phyloP scores from a whole-genome alignment of 92 coral and sea anemone genomes.

The Porites cylindrica region DNA sequence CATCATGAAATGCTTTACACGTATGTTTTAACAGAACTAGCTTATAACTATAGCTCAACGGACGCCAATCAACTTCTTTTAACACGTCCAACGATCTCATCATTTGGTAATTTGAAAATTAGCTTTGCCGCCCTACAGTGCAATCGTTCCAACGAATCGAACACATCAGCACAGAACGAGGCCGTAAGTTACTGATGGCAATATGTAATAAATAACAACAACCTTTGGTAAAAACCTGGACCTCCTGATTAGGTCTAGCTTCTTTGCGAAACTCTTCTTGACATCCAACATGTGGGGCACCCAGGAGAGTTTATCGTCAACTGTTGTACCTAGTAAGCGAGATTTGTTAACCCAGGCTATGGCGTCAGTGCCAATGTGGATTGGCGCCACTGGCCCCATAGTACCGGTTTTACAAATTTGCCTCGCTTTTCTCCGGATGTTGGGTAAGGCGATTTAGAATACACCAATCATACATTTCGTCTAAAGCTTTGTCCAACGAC shows the following conservation, averaged over 20 bases:
- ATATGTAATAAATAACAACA: not conserved
- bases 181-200: too few species aligned
- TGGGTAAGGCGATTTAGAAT: slow-evolving; percentile 27
- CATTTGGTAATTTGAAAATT: too few species aligned
- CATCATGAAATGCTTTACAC: too few species aligned
- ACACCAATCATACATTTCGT: slow-evolving; percentile 25
- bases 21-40: too few species aligned
- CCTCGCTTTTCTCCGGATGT: slow-evolving; percentile 38
- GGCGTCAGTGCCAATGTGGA: not conserved
- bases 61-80: too few species aligned
- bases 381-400: slow-evolving; percentile 1
- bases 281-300: slow-evolving; percentile 32
- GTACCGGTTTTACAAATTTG: not conserved
- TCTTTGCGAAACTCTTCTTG: slow-evolving; percentile 12
- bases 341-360: slow-evolving; percentile 25
- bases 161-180: too few species aligned
- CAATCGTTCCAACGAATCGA: too few species aligned
- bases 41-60: too few species aligned
- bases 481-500: not conserved
- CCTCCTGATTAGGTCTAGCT: slow-evolving; percentile 19
- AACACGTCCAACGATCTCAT: too few species aligned
- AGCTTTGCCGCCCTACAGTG: too few species aligned
- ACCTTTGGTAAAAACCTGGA: slow-evolving; percentile 30
- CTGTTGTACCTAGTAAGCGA: slow-evolving; percentile 41
- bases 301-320: slow-evolving; percentile 40